phyloP scores from a whole-genome alignment of 2,113 vertebrate genomes.

The Catharus fuscescens region DNA sequence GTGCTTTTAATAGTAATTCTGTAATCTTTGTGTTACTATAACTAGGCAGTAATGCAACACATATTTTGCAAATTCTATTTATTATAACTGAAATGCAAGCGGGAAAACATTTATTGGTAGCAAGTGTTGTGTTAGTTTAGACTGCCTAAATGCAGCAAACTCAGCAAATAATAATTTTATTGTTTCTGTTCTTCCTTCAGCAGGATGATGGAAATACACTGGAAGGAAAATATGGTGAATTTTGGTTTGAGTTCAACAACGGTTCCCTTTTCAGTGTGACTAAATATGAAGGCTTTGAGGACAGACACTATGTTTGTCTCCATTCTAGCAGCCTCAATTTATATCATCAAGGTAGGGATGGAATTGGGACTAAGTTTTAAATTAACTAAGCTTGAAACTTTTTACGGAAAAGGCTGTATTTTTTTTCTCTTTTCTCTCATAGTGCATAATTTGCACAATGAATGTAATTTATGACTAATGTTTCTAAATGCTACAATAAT shows the following conservation, averaged over 20 bases:
- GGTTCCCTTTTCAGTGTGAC: conserved; percentile 90
- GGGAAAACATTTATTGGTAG: background rate
- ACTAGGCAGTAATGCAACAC: background rate
- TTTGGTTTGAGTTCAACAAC: conserved; percentile 91
- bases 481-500: background rate
- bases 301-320: conserved; percentile 94
- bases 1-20: background rate
- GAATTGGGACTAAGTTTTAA: background rate
- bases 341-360: conserved; percentile 89
- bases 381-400: background rate
- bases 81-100: background rate
- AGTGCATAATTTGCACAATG: background rate
- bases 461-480: background rate
- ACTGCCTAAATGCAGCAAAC: background rate
- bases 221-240: conserved; percentile 90
- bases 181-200: conserved; percentile 54
- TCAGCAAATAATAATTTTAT: background rate
- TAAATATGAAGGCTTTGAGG: conserved; percentile 92
- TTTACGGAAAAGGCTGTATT: background rate
- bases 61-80: background rate
- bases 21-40: background rate
- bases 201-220: conserved; percentile 80
- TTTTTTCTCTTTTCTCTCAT: background rate
- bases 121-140: background rate
- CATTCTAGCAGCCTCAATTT: conserved; percentile 88